Evolutionary conservation across 2,888 invertebrate genomes (phyloP).

Genomic region (Lymantria dispar): DNA sequence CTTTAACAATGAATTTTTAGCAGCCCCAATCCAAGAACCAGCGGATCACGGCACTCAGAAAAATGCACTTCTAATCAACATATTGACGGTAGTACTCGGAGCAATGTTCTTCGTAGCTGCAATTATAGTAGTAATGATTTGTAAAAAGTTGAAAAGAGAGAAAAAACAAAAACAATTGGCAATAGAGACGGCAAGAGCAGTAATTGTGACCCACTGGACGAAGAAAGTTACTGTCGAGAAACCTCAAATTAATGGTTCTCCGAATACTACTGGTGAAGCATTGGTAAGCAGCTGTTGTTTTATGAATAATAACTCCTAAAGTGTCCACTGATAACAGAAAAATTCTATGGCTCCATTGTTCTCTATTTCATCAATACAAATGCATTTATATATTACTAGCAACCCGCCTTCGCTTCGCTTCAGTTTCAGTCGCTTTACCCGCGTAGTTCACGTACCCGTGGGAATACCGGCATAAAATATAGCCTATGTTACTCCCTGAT

Average conservation of each 20-base stretch:
- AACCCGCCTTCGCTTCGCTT: too few relatives aligned
- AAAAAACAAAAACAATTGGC: slow-evolving; percentile 91
- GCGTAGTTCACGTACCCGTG: too few relatives aligned
- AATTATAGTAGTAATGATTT: slow-evolving; percentile 84
- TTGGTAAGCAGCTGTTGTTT: slow-evolving; percentile 66
- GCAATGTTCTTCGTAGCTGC: slow-evolving; percentile 83
- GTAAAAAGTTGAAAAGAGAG: slow-evolving; percentile 88
- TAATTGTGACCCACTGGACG: slow-evolving; percentile 94
- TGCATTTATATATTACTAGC: too few relatives aligned
- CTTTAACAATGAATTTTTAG: slow-evolving; percentile 34
- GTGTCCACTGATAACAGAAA: too few relatives aligned
- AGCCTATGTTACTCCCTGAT: too few relatives aligned
- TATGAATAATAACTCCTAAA: neutral
- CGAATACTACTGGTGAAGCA: slow-evolving; percentile 84
- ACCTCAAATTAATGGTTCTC: slow-evolving; percentile 84
- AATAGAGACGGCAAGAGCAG: slow-evolving; percentile 89
- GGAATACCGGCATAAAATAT: too few relatives aligned
- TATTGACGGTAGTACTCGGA: slow-evolving; percentile 83
- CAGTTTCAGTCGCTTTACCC: too few relatives aligned
- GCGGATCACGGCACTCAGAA: slow-evolving; percentile 58
- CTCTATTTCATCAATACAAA: too few relatives aligned
- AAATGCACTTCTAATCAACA: slow-evolving; percentile 81
- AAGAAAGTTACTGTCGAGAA: slow-evolving; percentile 95
- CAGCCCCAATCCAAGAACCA: slow-evolving; percentile 58
- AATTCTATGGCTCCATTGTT: too few relatives aligned